A percentile compares a stretch with the other conserved stretches of the same genome.
These are phyloP conservation scores for Sebastes cheni DNA, from an alignment of 2,797 vertebrate species.

Conservation along the genomic window DNA sequence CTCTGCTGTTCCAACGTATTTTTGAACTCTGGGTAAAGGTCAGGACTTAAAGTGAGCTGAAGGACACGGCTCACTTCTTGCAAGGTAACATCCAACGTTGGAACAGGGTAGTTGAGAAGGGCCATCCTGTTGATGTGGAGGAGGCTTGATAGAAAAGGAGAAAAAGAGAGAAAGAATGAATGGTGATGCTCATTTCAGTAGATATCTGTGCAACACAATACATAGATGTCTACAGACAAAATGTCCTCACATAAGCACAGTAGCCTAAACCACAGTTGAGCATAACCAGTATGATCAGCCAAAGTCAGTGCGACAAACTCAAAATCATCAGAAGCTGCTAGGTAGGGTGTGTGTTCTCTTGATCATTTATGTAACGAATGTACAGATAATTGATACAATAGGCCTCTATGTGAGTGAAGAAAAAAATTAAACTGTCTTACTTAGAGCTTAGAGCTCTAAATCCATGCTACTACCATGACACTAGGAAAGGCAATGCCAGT, in stretches of 20 bases:
- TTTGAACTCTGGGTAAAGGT: conserved; percentile 77
- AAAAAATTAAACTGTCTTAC: background rate
- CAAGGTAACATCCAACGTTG: conserved; percentile 79
- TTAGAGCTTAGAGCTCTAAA: background rate
- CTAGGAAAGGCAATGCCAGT: too few relatives aligned
- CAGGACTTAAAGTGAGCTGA: conserved; percentile 79
- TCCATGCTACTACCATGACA: background rate
- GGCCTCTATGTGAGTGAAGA: background rate
- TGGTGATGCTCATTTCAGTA: background rate
- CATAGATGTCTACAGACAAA: background rate
- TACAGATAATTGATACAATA: too few relatives aligned
- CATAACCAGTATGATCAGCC: too few relatives aligned
- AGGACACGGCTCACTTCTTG: conserved; percentile 81
- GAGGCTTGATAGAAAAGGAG: background rate
- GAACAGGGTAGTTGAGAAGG: conserved; percentile 81
- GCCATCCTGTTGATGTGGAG: conserved; percentile 71
- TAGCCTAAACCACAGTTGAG: background rate
- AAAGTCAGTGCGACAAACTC: too few relatives aligned
- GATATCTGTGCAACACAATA: background rate
- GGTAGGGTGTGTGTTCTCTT: too few relatives aligned
- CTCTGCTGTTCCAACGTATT: conserved; percentile 71
- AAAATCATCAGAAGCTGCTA: too few relatives aligned
- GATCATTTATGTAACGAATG: too few relatives aligned
- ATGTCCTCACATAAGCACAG: background rate
- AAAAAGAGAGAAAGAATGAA: background rate